Evolutionary conservation across 2,113 vertebrate species (phyloP).

Genomic region (Rhombomys opimus): DNA sequence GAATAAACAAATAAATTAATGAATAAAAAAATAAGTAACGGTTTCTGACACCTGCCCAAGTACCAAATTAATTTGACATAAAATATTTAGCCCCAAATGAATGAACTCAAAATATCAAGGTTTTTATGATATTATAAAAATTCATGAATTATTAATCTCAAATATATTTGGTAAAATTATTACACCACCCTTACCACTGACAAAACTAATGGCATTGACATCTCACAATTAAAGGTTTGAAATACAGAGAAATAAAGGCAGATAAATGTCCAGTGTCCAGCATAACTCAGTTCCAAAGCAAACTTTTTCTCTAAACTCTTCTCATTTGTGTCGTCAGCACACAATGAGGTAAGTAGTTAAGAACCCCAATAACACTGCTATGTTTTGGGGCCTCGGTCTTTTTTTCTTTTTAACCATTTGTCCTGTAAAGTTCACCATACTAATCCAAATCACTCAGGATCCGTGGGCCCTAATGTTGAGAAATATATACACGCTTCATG

Average conservation of each 20-base stretch:
- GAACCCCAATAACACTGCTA: constrained; percentile 73
- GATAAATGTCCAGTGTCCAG: constrained; percentile 77
- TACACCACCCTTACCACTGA: neutral
- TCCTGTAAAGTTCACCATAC: neutral
- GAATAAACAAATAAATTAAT: too few relatives aligned
- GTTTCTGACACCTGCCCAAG: too few relatives aligned
- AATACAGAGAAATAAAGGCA: constrained; percentile 52
- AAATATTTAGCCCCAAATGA: neutral
- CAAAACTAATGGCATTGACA: constrained; percentile 45
- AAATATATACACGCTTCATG: neutral
- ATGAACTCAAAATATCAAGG: constrained; percentile 11
- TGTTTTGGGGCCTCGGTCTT: neutral
- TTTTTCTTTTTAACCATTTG: constrained; percentile 36
- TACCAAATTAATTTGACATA: too few relatives aligned
- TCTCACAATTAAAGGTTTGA: constrained; percentile 42
- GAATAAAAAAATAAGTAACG: too few relatives aligned
- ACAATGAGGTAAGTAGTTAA: constrained; percentile 82
- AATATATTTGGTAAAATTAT: constrained; percentile 45
- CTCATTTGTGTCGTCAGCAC: constrained; percentile 77
- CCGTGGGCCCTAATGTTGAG: constrained; percentile 18
- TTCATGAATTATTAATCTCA: constrained; percentile 62
- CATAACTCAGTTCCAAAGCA: constrained; percentile 65
- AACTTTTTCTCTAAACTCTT: constrained; percentile 74
- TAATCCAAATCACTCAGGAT: constrained; percentile 63
- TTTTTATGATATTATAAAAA: constrained; percentile 44